phyloP scores from a whole-genome alignment of 1,140 invertebrate genomes.

The Tetramorium simillimum region DNA sequence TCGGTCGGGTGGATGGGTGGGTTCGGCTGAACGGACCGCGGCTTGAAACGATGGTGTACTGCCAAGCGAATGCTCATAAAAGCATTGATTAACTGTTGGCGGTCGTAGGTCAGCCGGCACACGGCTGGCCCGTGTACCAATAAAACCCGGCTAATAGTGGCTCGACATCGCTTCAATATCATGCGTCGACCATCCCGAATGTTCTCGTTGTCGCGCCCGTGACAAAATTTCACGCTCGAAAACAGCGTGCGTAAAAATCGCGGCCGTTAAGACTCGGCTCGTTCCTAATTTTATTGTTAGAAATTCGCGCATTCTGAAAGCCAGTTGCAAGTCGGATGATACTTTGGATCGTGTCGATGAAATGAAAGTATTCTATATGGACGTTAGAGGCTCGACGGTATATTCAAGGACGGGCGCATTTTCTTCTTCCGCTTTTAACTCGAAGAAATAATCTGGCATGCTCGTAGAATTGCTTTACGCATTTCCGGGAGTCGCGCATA shows the following conservation, averaged over 20 bases:
- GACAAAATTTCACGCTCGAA: constrained; percentile 61
- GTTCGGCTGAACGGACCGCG: constrained; percentile 64
- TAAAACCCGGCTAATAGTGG: constrained; percentile 76
- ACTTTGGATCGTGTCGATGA: neutral
- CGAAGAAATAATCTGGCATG: neutral
- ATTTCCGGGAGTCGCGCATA: constrained; percentile 67
- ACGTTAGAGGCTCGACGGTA: neutral
- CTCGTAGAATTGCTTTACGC: constrained; percentile 29
- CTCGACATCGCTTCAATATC: constrained; percentile 70
- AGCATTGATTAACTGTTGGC: constrained; percentile 83
- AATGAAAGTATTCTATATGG: no score
- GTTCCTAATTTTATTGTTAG: neutral
- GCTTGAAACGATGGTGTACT: constrained; percentile 68
- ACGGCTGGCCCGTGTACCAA: constrained; percentile 70
- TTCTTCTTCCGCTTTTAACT: constrained; percentile 5
- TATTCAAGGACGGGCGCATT: neutral
- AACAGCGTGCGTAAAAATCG: constrained; percentile 22
- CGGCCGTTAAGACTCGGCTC: neutral
- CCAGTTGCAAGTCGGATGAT: neutral
- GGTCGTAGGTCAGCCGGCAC: constrained; percentile 77
- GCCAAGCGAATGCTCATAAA: constrained; percentile 81
- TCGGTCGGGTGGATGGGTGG: constrained; percentile 55
- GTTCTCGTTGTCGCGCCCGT: constrained; percentile 26
- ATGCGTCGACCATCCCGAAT: constrained; percentile 55
- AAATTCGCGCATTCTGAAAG: neutral